Base-by-base conservation (phyloP, 2,113 vertebrate genomes). In the Oncorhynchus keta region DNA sequence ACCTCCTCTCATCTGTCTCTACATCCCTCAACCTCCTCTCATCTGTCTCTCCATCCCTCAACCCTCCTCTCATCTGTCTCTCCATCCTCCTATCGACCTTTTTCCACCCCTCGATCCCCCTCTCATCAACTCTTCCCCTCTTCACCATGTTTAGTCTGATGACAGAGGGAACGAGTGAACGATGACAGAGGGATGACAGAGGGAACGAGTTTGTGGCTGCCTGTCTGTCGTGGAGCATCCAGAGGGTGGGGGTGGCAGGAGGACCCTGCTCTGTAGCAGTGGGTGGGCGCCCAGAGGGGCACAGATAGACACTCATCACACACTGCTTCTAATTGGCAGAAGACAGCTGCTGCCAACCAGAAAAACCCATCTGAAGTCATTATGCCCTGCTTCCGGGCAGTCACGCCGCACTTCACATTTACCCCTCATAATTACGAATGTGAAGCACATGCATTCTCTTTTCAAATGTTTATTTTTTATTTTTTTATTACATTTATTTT, bases 331-430 rank as follows among this genome's bases (percentile, higher is more conserved):
- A 92, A 91, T 91, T 91, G 91, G 87, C 86, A 89, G 85, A 86
- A 88, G 82, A 87, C 90, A 89, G 86, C 90, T 91, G 87, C 89
- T 87, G 79, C 84, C 88, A 85, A 88, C 86, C 89, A 87, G 88
- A 90, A 89, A 62, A 81, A 69, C 9, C 67, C 67, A 89, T 86
- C 84, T 85, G 83, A 89, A 89, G 86, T 81, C 77, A 76, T 87
- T 55, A 68, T 77, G 76, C 80, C 82, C 61, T 79, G 80, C 86
- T 89, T 70, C 75, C 18, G 83, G 90, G 89, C 89, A 81, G 73
- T 84, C 81, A 89, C 57, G 80, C 80, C 83, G 85, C 89, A 81
- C 87, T 90, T 84, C 80, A 88, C 89, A 90, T 86, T 86, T 85
- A 74, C 66, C 3, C 83, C 64, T 74, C 73, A 11, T 81, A 3